phyloP scores from a whole-genome alignment of 2,888 invertebrate genomes.

The Scelioninae gen. 1 region DNA sequence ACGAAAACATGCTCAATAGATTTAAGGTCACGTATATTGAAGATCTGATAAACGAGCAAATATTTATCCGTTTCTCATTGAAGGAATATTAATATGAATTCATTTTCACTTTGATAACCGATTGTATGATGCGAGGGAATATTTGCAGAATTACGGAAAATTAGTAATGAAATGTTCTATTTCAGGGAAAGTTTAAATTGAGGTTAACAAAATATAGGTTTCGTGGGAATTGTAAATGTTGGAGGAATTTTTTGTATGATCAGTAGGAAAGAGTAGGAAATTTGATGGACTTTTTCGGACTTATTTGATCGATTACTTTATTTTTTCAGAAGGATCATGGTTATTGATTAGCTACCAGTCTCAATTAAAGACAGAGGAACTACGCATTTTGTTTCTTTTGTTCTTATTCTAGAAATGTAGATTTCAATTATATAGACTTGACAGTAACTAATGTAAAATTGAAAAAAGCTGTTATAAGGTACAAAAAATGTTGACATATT shows the following conservation, averaged over 20 bases:
- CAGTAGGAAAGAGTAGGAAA: background rate
- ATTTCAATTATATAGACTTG: constrained; percentile 35
- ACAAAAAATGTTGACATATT: constrained; percentile 44
- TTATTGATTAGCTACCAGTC: constrained; percentile 38
- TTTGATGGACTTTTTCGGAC: background rate
- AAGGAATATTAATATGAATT: constrained; percentile 16
- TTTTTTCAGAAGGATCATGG: constrained; percentile 21
- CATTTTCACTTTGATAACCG: constrained; percentile 12
- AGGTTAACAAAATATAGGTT: background rate
- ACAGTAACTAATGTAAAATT: constrained; percentile 32
- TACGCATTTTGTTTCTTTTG: constrained; percentile 11
- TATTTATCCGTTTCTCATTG: constrained; percentile 30
- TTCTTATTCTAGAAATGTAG: constrained; percentile 28
- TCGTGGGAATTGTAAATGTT: background rate
- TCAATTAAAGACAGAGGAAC: constrained; percentile 1
- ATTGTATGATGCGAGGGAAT: background rate
- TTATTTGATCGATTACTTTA: constrained; percentile 27
- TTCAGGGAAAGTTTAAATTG: too few relatives aligned
- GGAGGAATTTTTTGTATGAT: background rate
- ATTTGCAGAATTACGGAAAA: background rate
- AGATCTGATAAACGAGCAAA: constrained; percentile 30
- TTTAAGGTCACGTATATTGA: constrained; percentile 45
- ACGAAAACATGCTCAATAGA: constrained; percentile 33
- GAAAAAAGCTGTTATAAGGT: constrained; percentile 25
- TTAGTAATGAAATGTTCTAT: too few relatives aligned